Evolutionary conservation across 2,888 invertebrate species (phyloP).

Genomic region (Merodon equestris): DNA sequence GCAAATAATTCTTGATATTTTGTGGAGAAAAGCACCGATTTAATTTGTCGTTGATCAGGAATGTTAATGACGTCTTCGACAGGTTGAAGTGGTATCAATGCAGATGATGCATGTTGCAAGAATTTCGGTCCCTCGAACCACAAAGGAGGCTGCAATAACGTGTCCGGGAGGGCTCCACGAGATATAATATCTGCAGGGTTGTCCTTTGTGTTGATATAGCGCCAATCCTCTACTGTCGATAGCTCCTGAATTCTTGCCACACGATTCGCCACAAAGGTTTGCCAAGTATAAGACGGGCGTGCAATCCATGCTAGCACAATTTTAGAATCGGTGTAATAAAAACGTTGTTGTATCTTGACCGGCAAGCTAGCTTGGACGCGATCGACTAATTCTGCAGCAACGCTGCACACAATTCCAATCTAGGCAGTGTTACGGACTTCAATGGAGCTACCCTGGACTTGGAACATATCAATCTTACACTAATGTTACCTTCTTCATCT

Average conservation of each 20-base stretch:
- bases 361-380: slow-evolving; percentile 13
- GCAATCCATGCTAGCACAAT: slow-evolving; percentile 35
- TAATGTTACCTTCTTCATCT: slow-evolving; percentile 8
- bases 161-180: not conserved
- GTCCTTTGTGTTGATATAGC: slow-evolving; percentile 33
- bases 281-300: not conserved
- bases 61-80: not conserved
- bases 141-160: not conserved
- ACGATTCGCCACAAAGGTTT: slow-evolving; percentile 43
- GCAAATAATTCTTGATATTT: not conserved
- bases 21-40: not conserved
- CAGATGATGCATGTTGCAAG: not conserved
- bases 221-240: slow-evolving; percentile 23
- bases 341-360: slow-evolving; percentile 3
- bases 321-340: slow-evolving; percentile 33
- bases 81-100: not conserved
- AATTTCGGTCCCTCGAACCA: slow-evolving; percentile 23
- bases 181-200: slow-evolving; percentile 32
- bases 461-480: slow-evolving; percentile 12
- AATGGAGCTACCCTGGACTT: slow-evolving; percentile 49
- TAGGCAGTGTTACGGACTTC: slow-evolving; percentile 21
- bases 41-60: slow-evolving; percentile 11
- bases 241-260: slow-evolving; percentile 8
- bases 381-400: slow-evolving; percentile 29
- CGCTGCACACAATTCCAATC: slow-evolving; percentile 43